Conservation (phyloP, 2,888 invertebrate genomes). For the Dryomyza anilis region DNA sequence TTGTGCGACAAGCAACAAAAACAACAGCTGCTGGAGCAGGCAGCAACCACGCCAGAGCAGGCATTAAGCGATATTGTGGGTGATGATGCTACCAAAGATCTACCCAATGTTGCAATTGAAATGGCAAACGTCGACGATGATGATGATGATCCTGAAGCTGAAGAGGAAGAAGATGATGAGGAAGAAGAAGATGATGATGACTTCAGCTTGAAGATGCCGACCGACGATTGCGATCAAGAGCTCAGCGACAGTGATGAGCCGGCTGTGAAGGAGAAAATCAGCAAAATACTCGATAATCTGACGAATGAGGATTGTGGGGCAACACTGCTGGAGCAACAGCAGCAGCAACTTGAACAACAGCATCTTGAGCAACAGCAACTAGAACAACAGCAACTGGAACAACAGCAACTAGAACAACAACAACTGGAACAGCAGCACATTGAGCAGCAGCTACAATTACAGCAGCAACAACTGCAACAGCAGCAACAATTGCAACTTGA, state of each 20-base stretch:
- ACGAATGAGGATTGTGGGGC: constrained; percentile 57
- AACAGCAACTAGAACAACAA: background rate
- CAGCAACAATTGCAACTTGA: too few relatives aligned
- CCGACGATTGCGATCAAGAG: constrained; percentile 51
- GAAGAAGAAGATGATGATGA: constrained; percentile 55
- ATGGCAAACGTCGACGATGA: background rate
- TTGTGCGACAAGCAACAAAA: constrained; percentile 13
- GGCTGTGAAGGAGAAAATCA: constrained; percentile 56
- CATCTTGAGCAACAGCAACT: constrained; percentile 34
- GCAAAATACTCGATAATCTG: constrained; percentile 56
- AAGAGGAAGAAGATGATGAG: constrained; percentile 42
- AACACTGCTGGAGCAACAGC: constrained; percentile 31
- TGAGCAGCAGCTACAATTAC: background rate
- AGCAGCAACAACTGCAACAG: background rate
- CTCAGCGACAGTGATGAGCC: constrained; percentile 55
- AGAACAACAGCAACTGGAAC: background rate
- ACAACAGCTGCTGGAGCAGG: constrained; percentile 14
- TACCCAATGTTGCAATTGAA: constrained; percentile 7
- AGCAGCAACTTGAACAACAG: constrained; percentile 37
- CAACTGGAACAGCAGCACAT: background rate
- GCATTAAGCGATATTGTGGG: constrained; percentile 22
- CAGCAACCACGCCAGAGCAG: constrained; percentile 22
- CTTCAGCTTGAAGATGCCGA: constrained; percentile 55
- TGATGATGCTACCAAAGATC: constrained; percentile 9
- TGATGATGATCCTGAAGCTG: constrained; percentile 5